These are phyloP conservation scores for Cyprinodon variegatus DNA, from an alignment of 2,113 vertebrate species.

Conservation along the genomic window DNA sequence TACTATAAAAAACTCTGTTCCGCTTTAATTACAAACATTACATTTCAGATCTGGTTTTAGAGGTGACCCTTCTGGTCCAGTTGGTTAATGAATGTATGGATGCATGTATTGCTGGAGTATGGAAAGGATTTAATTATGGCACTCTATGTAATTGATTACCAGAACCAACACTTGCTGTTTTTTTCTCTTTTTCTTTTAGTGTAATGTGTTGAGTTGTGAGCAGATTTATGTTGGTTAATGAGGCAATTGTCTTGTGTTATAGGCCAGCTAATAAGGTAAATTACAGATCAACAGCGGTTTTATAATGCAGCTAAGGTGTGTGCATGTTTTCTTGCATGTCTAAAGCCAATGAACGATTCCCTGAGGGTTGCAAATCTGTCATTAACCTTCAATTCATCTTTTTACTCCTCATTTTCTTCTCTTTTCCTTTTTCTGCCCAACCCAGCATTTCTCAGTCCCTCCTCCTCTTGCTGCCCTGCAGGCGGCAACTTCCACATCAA, in stretches of 20 bases:
- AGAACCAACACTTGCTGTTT: not conserved
- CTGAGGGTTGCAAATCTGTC: conserved; percentile 57
- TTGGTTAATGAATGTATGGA: not conserved
- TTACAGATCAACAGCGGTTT: conserved; percentile 59
- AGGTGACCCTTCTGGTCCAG: no score
- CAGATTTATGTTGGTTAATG: conserved; percentile 56
- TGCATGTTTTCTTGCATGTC: conserved; percentile 46
- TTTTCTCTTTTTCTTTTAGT: not conserved
- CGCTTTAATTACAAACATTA: no score
- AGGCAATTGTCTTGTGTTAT: conserved; percentile 56
- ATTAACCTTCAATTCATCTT: conserved; percentile 69
- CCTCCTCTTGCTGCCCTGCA: conserved; percentile 13
- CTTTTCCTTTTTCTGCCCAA: conserved; percentile 29
- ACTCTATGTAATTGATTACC: no score
- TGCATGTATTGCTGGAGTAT: no score
- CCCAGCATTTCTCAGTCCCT: conserved; percentile 23
- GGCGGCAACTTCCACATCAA: conserved; percentile 41
- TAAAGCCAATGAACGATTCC: conserved; percentile 63
- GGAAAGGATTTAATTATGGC: no score
- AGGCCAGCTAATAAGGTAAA: conserved; percentile 57
- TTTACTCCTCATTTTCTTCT: conserved; percentile 43
- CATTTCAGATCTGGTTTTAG: no score
- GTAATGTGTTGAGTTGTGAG: not conserved
- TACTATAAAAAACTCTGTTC: no score
- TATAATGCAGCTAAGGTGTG: conserved; percentile 49